Percentiles rank a stretch among this genome's conserved stretches.
These are phyloP conservation scores for Tragelaphus scriptus DNA, from an alignment of 2,113 vertebrate species.

Conservation along the genomic window DNA sequence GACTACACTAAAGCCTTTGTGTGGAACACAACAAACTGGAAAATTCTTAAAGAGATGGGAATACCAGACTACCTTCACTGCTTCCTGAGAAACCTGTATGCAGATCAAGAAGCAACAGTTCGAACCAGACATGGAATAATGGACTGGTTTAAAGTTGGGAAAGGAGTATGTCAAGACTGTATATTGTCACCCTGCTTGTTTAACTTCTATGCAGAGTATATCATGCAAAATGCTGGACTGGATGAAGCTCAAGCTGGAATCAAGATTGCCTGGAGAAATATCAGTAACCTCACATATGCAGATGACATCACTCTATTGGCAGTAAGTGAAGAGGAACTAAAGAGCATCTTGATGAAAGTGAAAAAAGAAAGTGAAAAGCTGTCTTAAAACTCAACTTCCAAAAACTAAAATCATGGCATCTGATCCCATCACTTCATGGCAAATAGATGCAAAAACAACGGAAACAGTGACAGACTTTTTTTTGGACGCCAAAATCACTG, in stretches of 20 bases:
- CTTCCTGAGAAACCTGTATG: not conserved
- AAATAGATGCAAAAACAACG: not conserved
- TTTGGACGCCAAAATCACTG: not conserved
- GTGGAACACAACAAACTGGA: not conserved
- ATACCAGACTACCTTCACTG: not conserved
- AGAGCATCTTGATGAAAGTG: not conserved
- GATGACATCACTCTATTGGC: not conserved
- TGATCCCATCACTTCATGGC: not conserved
- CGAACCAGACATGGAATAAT: not conserved
- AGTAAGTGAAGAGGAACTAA: not conserved
- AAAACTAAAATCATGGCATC: not conserved
- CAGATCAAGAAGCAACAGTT: not conserved
- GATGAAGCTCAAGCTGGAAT: not conserved
- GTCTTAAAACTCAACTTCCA: not conserved
- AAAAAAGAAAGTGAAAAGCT: not conserved
- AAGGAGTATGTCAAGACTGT: not conserved
- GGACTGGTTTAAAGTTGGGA: not conserved
- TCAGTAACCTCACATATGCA: not conserved
- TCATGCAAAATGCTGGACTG: not conserved
- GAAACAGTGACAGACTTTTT: not conserved
- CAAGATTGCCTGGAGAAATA: not conserved
- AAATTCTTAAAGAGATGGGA: not conserved
- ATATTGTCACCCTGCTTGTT: not conserved
- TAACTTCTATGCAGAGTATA: not conserved
- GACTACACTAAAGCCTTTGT: not conserved